Conservation (phyloP, 1,140 invertebrate genomes). For the Triops cancriformis region DNA sequence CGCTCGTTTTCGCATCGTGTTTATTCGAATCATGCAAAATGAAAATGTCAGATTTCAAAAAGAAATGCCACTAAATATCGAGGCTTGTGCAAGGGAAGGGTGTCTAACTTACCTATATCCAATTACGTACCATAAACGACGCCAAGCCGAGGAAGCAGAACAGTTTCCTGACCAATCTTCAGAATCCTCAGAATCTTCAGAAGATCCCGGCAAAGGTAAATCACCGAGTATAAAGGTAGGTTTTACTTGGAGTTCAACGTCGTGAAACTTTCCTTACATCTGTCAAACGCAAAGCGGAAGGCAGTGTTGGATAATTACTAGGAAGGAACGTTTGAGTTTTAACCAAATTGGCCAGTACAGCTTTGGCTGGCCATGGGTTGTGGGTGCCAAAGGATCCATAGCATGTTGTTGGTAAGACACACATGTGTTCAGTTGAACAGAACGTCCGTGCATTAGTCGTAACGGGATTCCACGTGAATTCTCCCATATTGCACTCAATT, state of each 20-base stretch:
- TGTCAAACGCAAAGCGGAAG: not conserved
- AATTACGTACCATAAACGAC: too few relatives aligned
- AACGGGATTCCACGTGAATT: not conserved
- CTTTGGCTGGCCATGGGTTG: not conserved
- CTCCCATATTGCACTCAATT: not conserved
- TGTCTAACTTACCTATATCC: too few relatives aligned
- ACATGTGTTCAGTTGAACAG: not conserved
- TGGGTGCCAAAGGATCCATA: not conserved
- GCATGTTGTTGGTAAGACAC: not conserved
- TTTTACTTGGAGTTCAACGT: not conserved
- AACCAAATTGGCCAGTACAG: not conserved
- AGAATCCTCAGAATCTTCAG: too few relatives aligned
- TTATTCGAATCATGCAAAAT: too few relatives aligned
- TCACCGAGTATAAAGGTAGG: not conserved
- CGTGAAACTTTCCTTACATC: not conserved
- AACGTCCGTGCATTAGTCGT: not conserved
- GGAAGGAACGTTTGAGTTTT: not conserved
- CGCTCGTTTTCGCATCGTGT: too few relatives aligned
- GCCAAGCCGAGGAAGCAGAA: too few relatives aligned
- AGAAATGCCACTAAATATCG: too few relatives aligned
- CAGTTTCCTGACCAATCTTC: too few relatives aligned
- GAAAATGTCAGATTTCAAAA: too few relatives aligned
- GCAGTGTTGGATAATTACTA: not conserved
- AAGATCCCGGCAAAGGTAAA: too few relatives aligned
- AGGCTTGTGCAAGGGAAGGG: too few relatives aligned